Evolutionary conservation across 1,140 invertebrate genomes (phyloP).

Genomic region (Elysia chlorotica): DNA sequence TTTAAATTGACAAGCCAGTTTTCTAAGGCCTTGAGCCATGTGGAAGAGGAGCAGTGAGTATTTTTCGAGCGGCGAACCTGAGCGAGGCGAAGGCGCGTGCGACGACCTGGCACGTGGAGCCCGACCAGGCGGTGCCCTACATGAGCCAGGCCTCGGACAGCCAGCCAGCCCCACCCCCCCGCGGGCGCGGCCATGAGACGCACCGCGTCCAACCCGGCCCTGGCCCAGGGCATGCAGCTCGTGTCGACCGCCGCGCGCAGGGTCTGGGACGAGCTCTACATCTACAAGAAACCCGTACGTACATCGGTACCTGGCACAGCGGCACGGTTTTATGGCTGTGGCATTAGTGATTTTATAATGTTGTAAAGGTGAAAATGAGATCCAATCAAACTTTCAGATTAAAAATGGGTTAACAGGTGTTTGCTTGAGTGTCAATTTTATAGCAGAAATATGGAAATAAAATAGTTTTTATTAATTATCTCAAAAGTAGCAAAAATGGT

Average conservation of each 20-base stretch:
- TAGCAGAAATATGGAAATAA: too few relatives aligned
- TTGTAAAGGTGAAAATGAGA: not conserved
- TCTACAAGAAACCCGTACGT: conserved; percentile 89
- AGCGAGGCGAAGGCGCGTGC: conserved; percentile 36
- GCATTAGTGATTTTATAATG: not conserved
- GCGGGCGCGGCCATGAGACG: not conserved
- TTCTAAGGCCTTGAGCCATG: too few relatives aligned
- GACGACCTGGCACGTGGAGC: conserved; percentile 48
- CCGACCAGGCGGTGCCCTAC: conserved; percentile 25
- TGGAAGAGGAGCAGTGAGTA: too few relatives aligned
- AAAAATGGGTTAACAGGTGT: too few relatives aligned
- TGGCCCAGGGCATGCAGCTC: conserved; percentile 79
- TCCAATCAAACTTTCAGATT: too few relatives aligned
- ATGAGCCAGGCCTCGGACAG: conserved; percentile 66
- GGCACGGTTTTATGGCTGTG: not conserved
- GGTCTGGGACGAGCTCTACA: conserved; percentile 97
- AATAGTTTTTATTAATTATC: too few relatives aligned
- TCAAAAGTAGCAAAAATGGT: too few relatives aligned
- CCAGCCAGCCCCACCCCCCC: conserved; percentile 88
- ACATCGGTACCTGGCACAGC: not conserved
- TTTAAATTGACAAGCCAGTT: too few relatives aligned
- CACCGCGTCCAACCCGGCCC: conserved; percentile 46
- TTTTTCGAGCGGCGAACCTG: conserved; percentile 40
- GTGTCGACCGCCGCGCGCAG: conserved; percentile 85
- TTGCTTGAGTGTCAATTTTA: too few relatives aligned